phyloP scores from a whole-genome alignment of 2,113 vertebrate genomes.

The Xenotilapia leptura region DNA sequence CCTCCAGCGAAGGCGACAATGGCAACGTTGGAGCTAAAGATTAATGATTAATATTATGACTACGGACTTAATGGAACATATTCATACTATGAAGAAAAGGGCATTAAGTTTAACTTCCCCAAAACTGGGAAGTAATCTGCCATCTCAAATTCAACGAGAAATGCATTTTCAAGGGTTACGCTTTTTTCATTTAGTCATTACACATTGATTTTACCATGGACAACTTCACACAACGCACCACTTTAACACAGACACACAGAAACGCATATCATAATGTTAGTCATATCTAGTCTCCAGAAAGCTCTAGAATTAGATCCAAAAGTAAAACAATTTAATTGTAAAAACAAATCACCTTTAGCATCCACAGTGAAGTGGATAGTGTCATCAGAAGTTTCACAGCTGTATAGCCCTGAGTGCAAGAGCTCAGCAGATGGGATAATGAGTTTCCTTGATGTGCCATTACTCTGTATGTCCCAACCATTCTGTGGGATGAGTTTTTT shows the following conservation, averaged over 20 bases:
- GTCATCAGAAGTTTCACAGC: constrained; percentile 68
- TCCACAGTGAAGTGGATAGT: constrained; percentile 68
- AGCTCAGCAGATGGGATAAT: constrained; percentile 62
- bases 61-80: constrained; percentile 39
- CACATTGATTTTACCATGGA: constrained; percentile 1
- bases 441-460: constrained; percentile 51
- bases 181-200: background rate
- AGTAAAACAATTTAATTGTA: constrained; percentile 6
- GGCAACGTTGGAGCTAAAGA: constrained; percentile 67
- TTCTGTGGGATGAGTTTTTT: constrained; percentile 42
- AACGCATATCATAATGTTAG: constrained; percentile 35
- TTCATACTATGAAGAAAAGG: constrained; percentile 32
- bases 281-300: constrained; percentile 34
- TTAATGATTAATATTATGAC: constrained; percentile 59
- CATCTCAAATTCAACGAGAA: constrained; percentile 35
- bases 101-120: constrained; percentile 4
- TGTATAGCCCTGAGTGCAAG: constrained; percentile 68
- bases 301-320: constrained; percentile 32
- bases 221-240: constrained; percentile 18
- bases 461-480: constrained; percentile 58
- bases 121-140: constrained; percentile 20
- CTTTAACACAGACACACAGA: constrained; percentile 14
- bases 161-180: constrained; percentile 4
- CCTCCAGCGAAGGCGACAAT: constrained; percentile 44
- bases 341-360: constrained; percentile 69